Base-by-base conservation (phyloP, 2,113 vertebrate genomes). In the Lipotes vexillifer region DNA sequence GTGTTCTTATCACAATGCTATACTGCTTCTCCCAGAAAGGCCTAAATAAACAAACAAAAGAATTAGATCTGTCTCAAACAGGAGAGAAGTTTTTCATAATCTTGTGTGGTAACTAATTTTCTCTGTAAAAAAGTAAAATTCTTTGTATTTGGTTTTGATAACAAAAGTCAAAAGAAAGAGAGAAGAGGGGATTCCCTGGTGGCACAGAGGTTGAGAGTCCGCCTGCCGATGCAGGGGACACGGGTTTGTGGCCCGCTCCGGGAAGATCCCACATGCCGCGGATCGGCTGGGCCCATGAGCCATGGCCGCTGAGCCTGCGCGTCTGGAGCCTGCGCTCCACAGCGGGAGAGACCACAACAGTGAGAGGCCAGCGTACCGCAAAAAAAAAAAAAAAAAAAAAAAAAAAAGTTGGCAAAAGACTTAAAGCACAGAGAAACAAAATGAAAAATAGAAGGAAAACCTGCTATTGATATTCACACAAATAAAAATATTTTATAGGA, bases 401-500 rank as follows among this genome's bases (percentile, higher is more conserved):
- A 65, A 4, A 49, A 1, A 15, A 8, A 75, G 68, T 21, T 65
- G 3, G 21, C 0, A 29, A 97, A 91, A 68, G 10, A n/a, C 23
- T 72, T 49, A 55, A 93, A 84, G 3, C 12, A 74, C 21, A 81
- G n/a, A 71, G 15, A 77, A 15, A 15, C 21, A 93, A 94, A 72
- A 72, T 29, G 27, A 92, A 94, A 10, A 90, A 38, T 20, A 77
- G 5, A 92, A 33, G 3, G 23, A 33, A 33, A 92, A 91, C 25
- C 36, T 41, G 0, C 14, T 80, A 49, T 78, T 80, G 25, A 81
- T 71, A 91, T 33, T 80, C n/a, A 69, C 7, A 38, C 4, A 92
- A 88, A 69, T 74, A 90, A 90, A 94, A 78, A 38, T 72, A 72
- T 77, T 86, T 80, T 72, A 82, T 20, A 71, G 23, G 29, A 75